Evolutionary conservation across 2,113 vertebrate genomes (phyloP), one percentile per base, ranked within the genome.

Genomic region (Heteronetta atricapilla): DNA sequence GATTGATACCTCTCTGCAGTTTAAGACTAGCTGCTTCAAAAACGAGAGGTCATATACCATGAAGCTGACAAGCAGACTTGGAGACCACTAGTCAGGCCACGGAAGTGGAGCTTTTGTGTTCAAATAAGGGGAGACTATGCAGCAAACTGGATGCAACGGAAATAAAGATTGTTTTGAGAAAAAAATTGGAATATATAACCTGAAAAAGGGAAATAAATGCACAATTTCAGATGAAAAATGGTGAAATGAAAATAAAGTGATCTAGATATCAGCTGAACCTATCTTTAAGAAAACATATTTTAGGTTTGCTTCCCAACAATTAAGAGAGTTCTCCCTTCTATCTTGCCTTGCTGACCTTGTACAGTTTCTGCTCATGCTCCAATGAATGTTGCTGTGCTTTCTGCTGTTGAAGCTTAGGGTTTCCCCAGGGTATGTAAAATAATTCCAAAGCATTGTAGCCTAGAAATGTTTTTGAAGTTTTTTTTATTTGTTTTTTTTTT

Each of bases 11-110:
- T 86, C 91, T 91, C 62, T 0, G 0, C 64, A 72, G 48, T 68
- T 84, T 91, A 91, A 81, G 67, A 78, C 42, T 50, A 72, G 64
- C 63, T 91, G 33, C 88, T 91, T 91, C 85, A 81, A 75, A 95
- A 93, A 63, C 1, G 5, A 83, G 89, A 91, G 64, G 73, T 88
- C 60, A 38, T 70, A 58, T 67, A 48, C 52, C 34, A 58, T 75
- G 40, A 88, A 81, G 82, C 1, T 86, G 90, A 84, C 63, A 86
- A 72, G 90, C 38, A 86, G 82, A 52, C 64, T 70, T 75, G 56
- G 72, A 63, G 85, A 58, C 52, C 26, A 34, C 38, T 56, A 91
- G 68, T 77, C 31, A 56, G 55, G 42, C n/a, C 26, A 21, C 0
- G 74, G 58, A 70, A 53, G 17, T 86, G 25, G 36, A 85, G 40